phyloP scores from a whole-genome alignment of 1,140 invertebrate species.

The Akabosia matsudoensis region DNA sequence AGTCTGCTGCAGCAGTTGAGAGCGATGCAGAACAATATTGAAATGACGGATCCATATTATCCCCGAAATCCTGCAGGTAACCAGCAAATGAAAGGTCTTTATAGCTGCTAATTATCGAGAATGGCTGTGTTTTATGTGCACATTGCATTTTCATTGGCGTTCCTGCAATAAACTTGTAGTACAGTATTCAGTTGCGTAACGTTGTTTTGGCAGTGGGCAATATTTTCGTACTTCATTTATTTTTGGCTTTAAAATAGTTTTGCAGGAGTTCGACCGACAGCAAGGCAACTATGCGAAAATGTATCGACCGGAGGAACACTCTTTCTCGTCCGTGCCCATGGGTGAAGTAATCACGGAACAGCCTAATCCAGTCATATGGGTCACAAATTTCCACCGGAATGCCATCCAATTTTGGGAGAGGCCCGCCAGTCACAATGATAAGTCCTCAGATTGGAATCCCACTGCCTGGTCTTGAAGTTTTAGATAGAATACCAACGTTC shows the following conservation, averaged over 20 bases:
- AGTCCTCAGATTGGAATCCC: conserved; percentile 37
- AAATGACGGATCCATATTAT: conserved; percentile 43
- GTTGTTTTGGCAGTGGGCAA: too few relatives aligned
- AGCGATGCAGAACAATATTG: conserved; percentile 17
- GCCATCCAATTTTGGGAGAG: conserved; percentile 35
- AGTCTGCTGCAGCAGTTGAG: not conserved
- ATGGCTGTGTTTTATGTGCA: too few relatives aligned
- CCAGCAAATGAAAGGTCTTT: not conserved
- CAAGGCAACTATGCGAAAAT: conserved; percentile 41
- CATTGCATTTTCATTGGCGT: too few relatives aligned
- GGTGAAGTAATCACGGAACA: conserved; percentile 46
- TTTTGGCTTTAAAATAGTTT: not conserved
- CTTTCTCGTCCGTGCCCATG: conserved; percentile 40
- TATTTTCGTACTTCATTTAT: too few relatives aligned
- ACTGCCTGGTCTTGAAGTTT: conserved; percentile 41
- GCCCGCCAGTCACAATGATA: conserved; percentile 30
- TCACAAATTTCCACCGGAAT: conserved; percentile 45
- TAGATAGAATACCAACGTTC: conserved; percentile 44
- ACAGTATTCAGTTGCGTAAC: too few relatives aligned
- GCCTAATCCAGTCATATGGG: conserved; percentile 42
- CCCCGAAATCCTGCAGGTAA: conserved; percentile 42
- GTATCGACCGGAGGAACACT: conserved; percentile 41
- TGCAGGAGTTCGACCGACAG: conserved; percentile 12
- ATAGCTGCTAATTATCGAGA: too few relatives aligned
- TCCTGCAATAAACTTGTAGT: too few relatives aligned